phyloP scores from a whole-genome alignment of 2,888 invertebrate species.

The Trichopria drosophilae region DNA sequence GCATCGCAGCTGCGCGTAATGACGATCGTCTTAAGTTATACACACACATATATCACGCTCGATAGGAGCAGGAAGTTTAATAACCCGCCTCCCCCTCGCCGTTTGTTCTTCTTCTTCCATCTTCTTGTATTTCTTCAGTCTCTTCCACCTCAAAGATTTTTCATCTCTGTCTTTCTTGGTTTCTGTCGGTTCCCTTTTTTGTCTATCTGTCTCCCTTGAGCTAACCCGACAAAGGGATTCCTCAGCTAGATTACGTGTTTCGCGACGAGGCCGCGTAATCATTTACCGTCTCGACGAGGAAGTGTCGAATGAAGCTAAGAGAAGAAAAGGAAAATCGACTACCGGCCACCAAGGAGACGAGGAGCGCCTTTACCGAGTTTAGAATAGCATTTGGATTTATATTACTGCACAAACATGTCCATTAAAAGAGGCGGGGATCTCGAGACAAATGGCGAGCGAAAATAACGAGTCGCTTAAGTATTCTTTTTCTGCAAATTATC shows the following conservation, averaged over 20 bases:
- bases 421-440: too few relatives aligned
- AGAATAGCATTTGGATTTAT: slow-evolving; percentile 24
- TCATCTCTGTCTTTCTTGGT: slow-evolving; percentile 15
- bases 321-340: slow-evolving; percentile 33
- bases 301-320: slow-evolving; percentile 7
- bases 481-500: too few relatives aligned
- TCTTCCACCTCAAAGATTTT: slow-evolving; percentile 18
- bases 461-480: too few relatives aligned
- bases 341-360: too few relatives aligned
- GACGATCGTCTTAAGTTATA: slow-evolving; percentile 30
- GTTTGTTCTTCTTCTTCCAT: slow-evolving; percentile 25
- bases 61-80: slow-evolving; percentile 43
- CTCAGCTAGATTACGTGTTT: slow-evolving; percentile 47
- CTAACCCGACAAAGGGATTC: slow-evolving; percentile 51
- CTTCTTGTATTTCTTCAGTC: slow-evolving; percentile 13
- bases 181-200: slow-evolving; percentile 8
- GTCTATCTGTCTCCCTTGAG: slow-evolving; percentile 22
- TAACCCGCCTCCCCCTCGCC: slow-evolving; percentile 40
- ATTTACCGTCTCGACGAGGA: slow-evolving; percentile 34
- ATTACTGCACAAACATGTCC: slow-evolving; percentile 19
- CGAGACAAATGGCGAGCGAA: too few relatives aligned
- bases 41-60: slow-evolving; percentile 30
- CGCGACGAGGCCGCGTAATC: slow-evolving; percentile 38
- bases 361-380: too few relatives aligned
- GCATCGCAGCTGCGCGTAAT: too few relatives aligned